phyloP scores from a whole-genome alignment of 2,888 invertebrate species.

The Ormyrus labotus region DNA sequence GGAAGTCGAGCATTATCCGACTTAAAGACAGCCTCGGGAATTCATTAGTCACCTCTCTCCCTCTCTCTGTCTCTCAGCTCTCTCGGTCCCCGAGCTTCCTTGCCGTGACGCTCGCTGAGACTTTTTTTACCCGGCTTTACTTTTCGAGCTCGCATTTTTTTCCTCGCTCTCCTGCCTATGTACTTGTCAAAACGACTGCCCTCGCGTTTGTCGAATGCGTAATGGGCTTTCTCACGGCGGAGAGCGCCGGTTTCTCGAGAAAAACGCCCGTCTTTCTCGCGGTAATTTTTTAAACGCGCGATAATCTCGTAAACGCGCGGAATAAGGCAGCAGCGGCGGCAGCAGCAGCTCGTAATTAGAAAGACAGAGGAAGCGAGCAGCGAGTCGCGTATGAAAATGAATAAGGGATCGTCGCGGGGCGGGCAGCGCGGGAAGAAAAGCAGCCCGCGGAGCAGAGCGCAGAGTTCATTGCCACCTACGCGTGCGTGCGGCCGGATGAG shows the following conservation, averaged over 20 bases:
- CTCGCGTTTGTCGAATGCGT: constrained; percentile 15
- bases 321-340: background rate
- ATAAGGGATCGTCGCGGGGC: background rate
- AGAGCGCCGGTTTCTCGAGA: background rate
- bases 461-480: background rate
- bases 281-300: constrained; percentile 7
- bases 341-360: background rate
- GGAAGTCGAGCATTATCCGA: constrained; percentile 27
- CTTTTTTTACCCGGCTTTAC: background rate
- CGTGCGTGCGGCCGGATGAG: background rate
- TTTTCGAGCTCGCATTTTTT: background rate
- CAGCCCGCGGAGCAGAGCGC: background rate
- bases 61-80: background rate
- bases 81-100: background rate
- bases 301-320: background rate
- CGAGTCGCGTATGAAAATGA: background rate
- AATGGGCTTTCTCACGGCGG: constrained; percentile 14
- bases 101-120: too few relatives aligned
- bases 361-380: background rate
- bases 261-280: background rate
- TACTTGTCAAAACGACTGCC: background rate
- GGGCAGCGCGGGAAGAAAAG: background rate
- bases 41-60: constrained; percentile 28
- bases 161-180: background rate
- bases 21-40: constrained; percentile 24